Conservation (phyloP, 2,888 invertebrate genomes). For the Zootermopsis nevadensis region DNA sequence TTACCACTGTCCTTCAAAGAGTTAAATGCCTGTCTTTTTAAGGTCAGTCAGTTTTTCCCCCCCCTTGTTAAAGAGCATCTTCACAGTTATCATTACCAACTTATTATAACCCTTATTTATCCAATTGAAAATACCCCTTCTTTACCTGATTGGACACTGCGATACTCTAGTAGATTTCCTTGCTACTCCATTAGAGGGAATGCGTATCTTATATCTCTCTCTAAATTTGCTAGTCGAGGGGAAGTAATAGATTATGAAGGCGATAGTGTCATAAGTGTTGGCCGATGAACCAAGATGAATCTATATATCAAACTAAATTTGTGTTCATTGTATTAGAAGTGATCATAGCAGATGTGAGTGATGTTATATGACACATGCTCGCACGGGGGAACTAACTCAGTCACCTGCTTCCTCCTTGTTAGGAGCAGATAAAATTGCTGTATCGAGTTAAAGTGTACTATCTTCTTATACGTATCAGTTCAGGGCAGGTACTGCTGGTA, state of each 20-base stretch:
- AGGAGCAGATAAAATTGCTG: background rate
- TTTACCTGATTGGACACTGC: background rate
- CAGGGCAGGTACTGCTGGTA: background rate
- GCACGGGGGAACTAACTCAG: background rate
- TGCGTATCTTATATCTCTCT: background rate
- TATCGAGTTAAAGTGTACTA: background rate
- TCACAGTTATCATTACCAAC: background rate
- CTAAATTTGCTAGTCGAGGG: background rate
- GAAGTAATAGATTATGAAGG: background rate
- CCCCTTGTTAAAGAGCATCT: background rate
- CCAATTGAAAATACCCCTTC: slow-evolving; percentile 15
- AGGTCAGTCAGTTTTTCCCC: background rate
- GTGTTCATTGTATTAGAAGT: slow-evolving; percentile 2
- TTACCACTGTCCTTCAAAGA: no score
- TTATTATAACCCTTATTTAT: background rate
- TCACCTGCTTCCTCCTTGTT: slow-evolving; percentile 26
- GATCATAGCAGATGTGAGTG: slow-evolving; percentile 16
- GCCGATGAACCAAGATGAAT: background rate
- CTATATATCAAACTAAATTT: slow-evolving; percentile 21
- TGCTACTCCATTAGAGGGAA: background rate
- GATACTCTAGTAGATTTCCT: background rate
- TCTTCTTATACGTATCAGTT: no score
- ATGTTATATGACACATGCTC: slow-evolving; percentile 14
- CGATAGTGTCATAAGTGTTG: background rate
- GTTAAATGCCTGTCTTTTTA: no score